Evolutionary conservation across 2,113 vertebrate species (phyloP).

Genomic region (Aspidoscelis tigris): DNA sequence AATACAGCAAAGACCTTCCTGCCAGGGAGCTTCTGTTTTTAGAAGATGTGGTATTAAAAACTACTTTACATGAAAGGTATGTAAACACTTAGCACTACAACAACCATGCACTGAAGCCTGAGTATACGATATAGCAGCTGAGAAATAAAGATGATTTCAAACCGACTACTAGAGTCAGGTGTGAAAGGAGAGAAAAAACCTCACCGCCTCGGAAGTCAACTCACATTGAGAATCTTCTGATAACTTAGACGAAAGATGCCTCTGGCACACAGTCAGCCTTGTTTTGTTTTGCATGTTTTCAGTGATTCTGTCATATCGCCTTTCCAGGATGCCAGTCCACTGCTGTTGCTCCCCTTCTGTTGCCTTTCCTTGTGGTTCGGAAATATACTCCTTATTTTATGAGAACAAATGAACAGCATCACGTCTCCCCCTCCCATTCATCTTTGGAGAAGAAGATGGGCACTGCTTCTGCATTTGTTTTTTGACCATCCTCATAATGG

Average conservation of each 20-base stretch:
- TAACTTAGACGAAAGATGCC: conserved; percentile 14
- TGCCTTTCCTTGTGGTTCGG: neutral
- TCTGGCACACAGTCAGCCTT: conserved; percentile 4
- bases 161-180: conserved; percentile 18
- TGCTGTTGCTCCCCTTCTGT: conserved; percentile 3
- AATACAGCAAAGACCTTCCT: conserved; percentile 3
- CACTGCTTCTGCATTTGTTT: neutral
- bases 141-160: conserved; percentile 29
- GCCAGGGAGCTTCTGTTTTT: conserved; percentile 16
- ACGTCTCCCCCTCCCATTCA: neutral
- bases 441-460: neutral
- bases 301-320: neutral
- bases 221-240: conserved; percentile 3
- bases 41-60: conserved; percentile 3
- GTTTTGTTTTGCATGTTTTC: conserved; percentile 15
- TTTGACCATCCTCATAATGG: neutral
- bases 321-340: neutral
- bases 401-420: neutral
- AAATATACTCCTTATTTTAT: conserved; percentile 12
- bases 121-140: conserved; percentile 28
- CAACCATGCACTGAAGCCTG: conserved; percentile 8
- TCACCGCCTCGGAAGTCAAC: neutral
- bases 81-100: conserved; percentile 9
- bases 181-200: fast-evolving
- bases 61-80: conserved; percentile 8